Base-by-base conservation (phyloP, 2,113 vertebrate species). In the Cheilinus undulatus region DNA sequence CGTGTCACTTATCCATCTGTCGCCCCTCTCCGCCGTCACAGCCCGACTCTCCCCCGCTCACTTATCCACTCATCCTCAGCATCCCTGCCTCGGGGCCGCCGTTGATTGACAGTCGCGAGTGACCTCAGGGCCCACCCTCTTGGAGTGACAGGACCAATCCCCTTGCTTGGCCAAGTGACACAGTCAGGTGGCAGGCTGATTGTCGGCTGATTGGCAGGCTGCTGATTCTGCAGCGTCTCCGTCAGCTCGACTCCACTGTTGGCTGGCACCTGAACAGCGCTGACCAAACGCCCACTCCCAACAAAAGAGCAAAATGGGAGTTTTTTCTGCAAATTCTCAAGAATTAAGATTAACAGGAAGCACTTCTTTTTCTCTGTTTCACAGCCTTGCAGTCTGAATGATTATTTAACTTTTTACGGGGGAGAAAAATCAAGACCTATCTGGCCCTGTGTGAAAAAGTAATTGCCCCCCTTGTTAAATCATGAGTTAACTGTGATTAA, bases 41-140 rank as follows among this genome's bases (percentile, higher is more conserved):
- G 42, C 69, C 15, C 11, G 27, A 53, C 67, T 84, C 70, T 40
- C 57, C 38, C 53, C 38, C 67, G 50, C 82, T 80, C 58, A 73
- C 38, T 84, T 83, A 86, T 86, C 84, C 70, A 79, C 79, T 78
- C 71, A 67, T 81, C 75, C 76, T 87, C 81, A 80, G 89, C 66
- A 53, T 80, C 69, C 53, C 60, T 30, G 70, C 75, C 72, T 69
- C 46, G 2, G 52, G 54, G 70, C n/a, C 43, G 13, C 7, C 19
- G n/a, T 2, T 87, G 86, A 91, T 45, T 83, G 83, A 86, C 86
- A 87, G 65, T 52, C 20, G 15, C 10, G 66, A 51, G 61, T 86
- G 83, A 85, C 82, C 85, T 51, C n/a, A 13, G 64, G 66, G 26
- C 56, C 81, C 81, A 15, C 67, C 84, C 64, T 48, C 58, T 62